phyloP scores from a whole-genome alignment of 1,140 invertebrate genomes.

The Zelostemma sp. region DNA sequence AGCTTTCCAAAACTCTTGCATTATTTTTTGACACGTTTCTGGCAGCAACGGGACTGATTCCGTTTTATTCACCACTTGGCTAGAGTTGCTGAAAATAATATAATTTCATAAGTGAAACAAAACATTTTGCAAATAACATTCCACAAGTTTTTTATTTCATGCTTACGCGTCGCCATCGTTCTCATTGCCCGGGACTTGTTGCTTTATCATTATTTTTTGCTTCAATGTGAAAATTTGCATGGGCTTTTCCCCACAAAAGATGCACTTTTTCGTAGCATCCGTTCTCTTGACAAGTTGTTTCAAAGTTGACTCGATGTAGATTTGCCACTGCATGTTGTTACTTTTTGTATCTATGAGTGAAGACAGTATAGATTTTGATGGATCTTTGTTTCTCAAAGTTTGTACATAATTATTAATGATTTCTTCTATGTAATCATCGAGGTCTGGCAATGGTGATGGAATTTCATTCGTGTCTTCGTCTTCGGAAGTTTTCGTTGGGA shows the following conservation, averaged over 20 bases:
- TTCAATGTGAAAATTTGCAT: slow-evolving; percentile 73
- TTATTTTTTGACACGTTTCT: slow-evolving; percentile 71
- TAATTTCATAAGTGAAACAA: not conserved
- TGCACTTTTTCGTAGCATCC: slow-evolving; percentile 71
- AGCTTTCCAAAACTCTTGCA: slow-evolving; percentile 82
- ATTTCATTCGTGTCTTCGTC: not conserved
- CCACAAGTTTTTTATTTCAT: too few species aligned
- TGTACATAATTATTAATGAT: slow-evolving; percentile 52
- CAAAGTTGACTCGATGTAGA: slow-evolving; percentile 73
- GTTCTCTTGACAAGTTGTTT: slow-evolving; percentile 66
- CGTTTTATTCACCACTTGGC: not conserved
- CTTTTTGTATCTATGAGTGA: slow-evolving; percentile 68
- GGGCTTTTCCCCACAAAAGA: slow-evolving; percentile 74
- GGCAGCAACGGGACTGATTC: slow-evolving; percentile 51
- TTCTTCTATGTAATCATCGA: slow-evolving; percentile 37
- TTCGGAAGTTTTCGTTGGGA: too few species aligned
- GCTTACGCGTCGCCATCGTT: not conserved
- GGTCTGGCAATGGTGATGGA: too few species aligned
- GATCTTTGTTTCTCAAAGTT: slow-evolving; percentile 46
- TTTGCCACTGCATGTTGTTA: slow-evolving; percentile 73
- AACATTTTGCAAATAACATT: too few species aligned
- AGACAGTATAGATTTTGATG: slow-evolving; percentile 32
- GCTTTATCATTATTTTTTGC: slow-evolving; percentile 51
- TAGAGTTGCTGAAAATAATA: not conserved
- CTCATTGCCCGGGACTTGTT: not conserved